These are phyloP conservation scores for Acyrthosiphon pisum DNA, from an alignment of 1,140 invertebrate genomes.

Conservation along the genomic window DNA sequence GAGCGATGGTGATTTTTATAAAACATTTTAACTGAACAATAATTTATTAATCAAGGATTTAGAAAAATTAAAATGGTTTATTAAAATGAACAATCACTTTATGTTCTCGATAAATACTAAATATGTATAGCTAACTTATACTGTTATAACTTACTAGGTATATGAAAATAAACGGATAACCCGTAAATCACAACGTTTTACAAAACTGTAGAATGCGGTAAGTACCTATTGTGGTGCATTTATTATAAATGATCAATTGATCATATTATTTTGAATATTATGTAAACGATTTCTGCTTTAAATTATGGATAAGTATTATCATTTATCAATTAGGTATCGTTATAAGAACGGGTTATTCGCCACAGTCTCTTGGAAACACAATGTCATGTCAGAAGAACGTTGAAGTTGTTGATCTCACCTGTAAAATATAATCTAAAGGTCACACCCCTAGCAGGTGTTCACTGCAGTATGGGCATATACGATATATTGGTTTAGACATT, in stretches of 20 bases:
- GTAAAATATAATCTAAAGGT: neutral
- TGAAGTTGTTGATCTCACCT: neutral
- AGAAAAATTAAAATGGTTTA: neutral
- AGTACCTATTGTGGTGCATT: neutral
- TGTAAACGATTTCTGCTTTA: neutral
- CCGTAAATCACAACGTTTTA: neutral
- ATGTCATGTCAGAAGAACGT: neutral
- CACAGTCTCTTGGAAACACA: neutral
- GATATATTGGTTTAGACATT: neutral
- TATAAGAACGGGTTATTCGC: neutral
- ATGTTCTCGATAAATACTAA: neutral
- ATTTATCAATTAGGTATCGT: neutral
- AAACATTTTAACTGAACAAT: constrained; percentile 3
- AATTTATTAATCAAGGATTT: constrained; percentile 8
- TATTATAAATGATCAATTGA: neutral
- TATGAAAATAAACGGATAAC: neutral
- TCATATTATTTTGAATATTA: neutral
- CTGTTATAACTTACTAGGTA: neutral
- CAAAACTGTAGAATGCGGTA: neutral
- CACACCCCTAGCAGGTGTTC: neutral
- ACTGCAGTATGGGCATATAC: neutral
- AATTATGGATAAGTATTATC: neutral
- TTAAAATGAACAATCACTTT: neutral
- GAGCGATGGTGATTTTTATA: neutral
- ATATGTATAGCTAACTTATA: too few relatives aligned